Evolutionary conservation across 2,797 vertebrate genomes (phyloP), one percentile per base, ranked within the genome.

Genomic region (Pelobates cultripes): DNA sequence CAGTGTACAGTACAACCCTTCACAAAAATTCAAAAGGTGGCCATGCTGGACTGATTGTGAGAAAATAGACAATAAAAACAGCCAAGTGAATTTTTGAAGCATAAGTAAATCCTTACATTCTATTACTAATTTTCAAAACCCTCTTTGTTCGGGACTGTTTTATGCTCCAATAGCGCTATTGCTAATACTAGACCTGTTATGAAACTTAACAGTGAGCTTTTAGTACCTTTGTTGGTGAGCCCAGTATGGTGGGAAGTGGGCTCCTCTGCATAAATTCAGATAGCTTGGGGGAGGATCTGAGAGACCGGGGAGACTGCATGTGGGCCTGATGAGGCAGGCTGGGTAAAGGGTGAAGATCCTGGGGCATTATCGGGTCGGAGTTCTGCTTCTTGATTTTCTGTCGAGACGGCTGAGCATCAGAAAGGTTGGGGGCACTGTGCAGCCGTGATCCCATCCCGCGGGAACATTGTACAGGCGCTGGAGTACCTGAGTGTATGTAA

Each of bases 241-340:
- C 98, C 85, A 99, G 83, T 86, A 99, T 99, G 0, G 97, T 98
- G 75, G 97, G 97, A 28, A 99, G 92, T 41, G 97, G 97, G 88
- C 91, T 99, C 10, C 97, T 94, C 93, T 98, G 97, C 91, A 99
- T 95, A 86, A 99, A 95, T 85, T 99, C 98, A 0, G 96, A 97
- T 75, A 99, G 93, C 85, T 98, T 95, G 0, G 98, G 97, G 0
- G 97, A 99, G 43, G 97, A 95, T 3, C 97, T 92, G 13, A 97
- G 92, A 13, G 95, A 94, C 41, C 96, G 94, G 85, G 95, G 86
- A 51, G 96, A 88, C 89, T 94, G 94, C 73, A 95, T 79, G 0
- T 91, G 90, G 1, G 89, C 45, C 7, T 90, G 88, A 77, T 88
- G 89, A 0, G 92, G 90, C 60, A 91, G 89, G 70, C 92, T 91